phyloP scores from a whole-genome alignment of 2,113 vertebrate species.

The Gavialis gangeticus region DNA sequence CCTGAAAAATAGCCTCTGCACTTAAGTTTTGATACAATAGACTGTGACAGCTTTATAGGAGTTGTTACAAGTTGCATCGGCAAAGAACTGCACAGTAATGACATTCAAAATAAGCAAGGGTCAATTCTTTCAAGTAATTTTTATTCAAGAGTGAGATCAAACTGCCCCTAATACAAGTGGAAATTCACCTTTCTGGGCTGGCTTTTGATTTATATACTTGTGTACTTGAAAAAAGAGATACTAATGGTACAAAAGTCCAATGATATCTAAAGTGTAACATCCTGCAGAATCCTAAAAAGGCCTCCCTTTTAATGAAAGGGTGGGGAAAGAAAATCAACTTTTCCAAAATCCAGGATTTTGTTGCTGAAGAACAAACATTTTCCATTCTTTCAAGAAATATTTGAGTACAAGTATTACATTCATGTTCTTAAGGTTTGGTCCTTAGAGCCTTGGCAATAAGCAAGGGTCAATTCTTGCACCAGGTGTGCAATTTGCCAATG shows the following conservation, averaged over 20 bases:
- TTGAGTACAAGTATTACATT: not conserved
- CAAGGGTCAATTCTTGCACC: too few species aligned
- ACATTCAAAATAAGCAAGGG: constrained; percentile 1
- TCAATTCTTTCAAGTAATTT: not conserved
- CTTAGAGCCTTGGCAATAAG: too few species aligned
- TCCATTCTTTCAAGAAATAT: not conserved
- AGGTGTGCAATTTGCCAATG: not conserved
- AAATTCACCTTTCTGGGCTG: not conserved
- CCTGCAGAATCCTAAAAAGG: not conserved
- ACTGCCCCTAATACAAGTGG: not conserved
- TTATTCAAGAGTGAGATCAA: not conserved
- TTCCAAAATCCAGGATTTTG: not conserved
- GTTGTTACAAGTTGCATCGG: constrained; percentile 42
- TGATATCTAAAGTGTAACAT: not conserved
- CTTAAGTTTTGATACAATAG: constrained; percentile 67
- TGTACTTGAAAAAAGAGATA: not conserved
- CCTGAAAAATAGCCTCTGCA: constrained; percentile 68
- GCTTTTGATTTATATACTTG: not conserved
- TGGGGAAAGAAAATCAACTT: not conserved
- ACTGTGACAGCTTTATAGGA: constrained; percentile 73
- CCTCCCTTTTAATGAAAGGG: not conserved
- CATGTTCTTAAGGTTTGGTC: not conserved
- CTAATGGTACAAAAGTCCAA: not conserved
- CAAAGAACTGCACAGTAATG: constrained; percentile 46
- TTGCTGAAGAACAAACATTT: not conserved